phyloP scores from a whole-genome alignment of 35 echinoderm and acorn worm species.

The Lytechinus variegatus region DNA sequence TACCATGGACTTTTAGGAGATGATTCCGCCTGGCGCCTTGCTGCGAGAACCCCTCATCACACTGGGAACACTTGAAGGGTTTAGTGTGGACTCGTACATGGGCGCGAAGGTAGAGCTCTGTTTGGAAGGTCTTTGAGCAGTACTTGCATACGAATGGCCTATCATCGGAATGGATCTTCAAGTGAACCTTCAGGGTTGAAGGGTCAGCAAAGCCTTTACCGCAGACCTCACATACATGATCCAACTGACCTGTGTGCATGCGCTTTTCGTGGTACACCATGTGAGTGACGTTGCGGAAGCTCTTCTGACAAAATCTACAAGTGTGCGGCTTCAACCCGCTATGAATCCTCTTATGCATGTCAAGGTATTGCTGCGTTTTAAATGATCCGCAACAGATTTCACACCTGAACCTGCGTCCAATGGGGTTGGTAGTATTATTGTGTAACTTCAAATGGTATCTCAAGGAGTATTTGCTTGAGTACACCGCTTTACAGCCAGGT shows the following conservation, averaged over 20 bases:
- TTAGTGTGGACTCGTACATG: neutral
- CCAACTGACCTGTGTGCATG: neutral
- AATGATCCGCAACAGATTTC: neutral
- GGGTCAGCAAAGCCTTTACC: neutral
- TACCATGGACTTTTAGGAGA: neutral
- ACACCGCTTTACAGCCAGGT: neutral
- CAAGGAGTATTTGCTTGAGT: neutral
- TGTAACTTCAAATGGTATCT: neutral
- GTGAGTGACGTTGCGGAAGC: neutral
- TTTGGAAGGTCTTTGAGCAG: neutral
- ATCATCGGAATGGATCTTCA: neutral
- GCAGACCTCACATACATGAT: neutral
- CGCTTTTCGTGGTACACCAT: neutral
- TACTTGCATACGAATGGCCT: neutral
- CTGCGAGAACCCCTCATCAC: neutral
- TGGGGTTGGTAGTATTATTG: neutral
- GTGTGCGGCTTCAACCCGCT: neutral
- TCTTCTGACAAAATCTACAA: neutral
- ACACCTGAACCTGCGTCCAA: neutral
- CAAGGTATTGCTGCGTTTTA: neutral
- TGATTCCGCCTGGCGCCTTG: neutral
- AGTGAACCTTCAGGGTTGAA: neutral
- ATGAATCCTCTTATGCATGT: neutral
- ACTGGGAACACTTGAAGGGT: constrained; percentile 34
- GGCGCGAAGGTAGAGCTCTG: neutral